These are phyloP conservation scores for Polyploca ridens DNA, from an alignment of 2,888 invertebrate genomes.

Conservation along the genomic window DNA sequence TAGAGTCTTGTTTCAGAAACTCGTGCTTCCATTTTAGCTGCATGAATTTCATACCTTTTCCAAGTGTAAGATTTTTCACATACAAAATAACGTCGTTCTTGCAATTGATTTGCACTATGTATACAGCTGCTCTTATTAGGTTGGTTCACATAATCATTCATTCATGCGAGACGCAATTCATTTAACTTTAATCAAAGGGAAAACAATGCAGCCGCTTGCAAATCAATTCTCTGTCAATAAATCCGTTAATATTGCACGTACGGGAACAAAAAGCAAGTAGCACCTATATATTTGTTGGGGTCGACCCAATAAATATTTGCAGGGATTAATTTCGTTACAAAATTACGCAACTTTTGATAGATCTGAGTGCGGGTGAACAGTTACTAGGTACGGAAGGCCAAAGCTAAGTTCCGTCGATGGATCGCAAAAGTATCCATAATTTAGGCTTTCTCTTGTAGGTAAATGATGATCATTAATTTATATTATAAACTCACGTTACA, in stretches of 20 bases:
- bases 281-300: no score
- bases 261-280: background rate
- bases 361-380: no score
- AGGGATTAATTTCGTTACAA: background rate
- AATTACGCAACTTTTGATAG: background rate
- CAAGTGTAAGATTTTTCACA: background rate
- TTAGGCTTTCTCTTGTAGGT: no score
- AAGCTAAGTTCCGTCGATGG: no score
- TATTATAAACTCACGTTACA: no score
- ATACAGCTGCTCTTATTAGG: background rate
- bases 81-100: background rate
- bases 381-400: no score
- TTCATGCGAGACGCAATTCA: constrained; percentile 15
- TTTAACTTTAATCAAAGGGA: constrained; percentile 20
- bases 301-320: no score
- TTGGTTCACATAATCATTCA: constrained; percentile 9
- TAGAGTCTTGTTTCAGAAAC: background rate
- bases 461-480: no score
- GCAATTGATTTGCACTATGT: background rate
- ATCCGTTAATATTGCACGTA: constrained; percentile 8
- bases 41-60: background rate
- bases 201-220: constrained; percentile 21
- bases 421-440: no score
- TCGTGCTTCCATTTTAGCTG: background rate
- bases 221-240: constrained; percentile 22